Percentiles rank a stretch among this genome's conserved stretches.
Evolutionary conservation across 2,113 vertebrate genomes (phyloP).

Genomic region (Polypterus senegalus): DNA sequence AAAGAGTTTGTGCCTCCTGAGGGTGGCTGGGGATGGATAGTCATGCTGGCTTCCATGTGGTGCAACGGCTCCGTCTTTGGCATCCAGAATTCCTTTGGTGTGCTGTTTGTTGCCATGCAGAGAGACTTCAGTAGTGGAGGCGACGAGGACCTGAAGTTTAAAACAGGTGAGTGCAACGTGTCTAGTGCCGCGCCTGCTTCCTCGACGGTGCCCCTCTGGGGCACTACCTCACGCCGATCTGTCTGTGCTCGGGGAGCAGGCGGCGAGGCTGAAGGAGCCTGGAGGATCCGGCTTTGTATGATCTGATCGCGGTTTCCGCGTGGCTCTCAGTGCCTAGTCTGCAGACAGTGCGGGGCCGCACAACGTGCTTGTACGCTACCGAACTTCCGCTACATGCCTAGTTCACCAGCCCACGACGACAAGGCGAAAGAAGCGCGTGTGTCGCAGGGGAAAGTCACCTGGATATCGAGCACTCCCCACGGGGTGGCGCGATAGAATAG

Average conservation of each 20-base stretch:
- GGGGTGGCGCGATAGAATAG: too few species aligned
- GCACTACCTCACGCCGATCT: background rate
- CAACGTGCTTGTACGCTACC: too few species aligned
- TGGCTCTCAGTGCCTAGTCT: background rate
- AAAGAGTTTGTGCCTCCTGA: slow-evolving; percentile 60
- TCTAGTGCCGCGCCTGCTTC: background rate
- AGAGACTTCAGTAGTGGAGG: slow-evolving; percentile 53
- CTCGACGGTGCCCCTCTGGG: background rate
- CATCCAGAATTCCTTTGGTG: slow-evolving; percentile 87
- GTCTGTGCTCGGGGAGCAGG: background rate
- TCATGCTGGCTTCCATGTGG: slow-evolving; percentile 95
- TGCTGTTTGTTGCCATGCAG: slow-evolving; percentile 73
- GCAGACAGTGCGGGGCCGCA: too few species aligned
- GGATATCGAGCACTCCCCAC: too few species aligned
- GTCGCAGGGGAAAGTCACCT: too few species aligned
- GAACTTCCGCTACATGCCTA: too few species aligned
- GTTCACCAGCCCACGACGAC: too few species aligned
- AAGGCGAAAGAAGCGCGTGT: too few species aligned
- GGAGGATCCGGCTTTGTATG: background rate
- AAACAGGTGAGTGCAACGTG: slow-evolving; percentile 59
- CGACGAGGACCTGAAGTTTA: slow-evolving; percentile 64
- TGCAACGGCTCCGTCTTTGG: slow-evolving; percentile 93
- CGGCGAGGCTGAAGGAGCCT: background rate
- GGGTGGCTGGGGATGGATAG: slow-evolving; percentile 93
- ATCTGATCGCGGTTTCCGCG: background rate